Evolutionary conservation across 2,888 invertebrate species (phyloP), one percentile per base, ranked within the genome.

Genomic region (Lordiphosa andalusiaca): DNA sequence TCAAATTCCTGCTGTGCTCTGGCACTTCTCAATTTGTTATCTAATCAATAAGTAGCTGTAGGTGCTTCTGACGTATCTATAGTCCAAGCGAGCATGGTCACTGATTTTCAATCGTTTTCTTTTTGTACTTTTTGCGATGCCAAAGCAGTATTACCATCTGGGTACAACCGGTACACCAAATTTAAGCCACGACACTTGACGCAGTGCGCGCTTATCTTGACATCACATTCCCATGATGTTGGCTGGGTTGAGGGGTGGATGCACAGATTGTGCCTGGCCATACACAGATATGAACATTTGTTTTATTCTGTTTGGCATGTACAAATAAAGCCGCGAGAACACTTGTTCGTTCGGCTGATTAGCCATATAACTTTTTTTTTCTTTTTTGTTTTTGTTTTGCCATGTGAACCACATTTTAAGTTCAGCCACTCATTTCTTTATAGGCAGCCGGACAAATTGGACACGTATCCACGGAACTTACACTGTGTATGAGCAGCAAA

Each of bases 201-300:
- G 84, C 77, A 83, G 61, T 71, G 23, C 2, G 16, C 33, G 25
- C 61, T 82, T 82, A 84, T 76, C 59, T 76, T 59, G 68, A 72
- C 63, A 68, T 59, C 63, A 66, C 63, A 67, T 62, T 52, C 50
- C 56, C 38, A 30, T 35, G 35, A 53, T 60, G 52, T 59, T 66
- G 52, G 40, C 40, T 30, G 3, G 30, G 33, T 7, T 21, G 40
- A 5, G 19, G 21, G 2, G 35, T 51, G 21, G 52, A 44, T 44
- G 19, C 44, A 47, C 38, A 68, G 63, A 69, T 68, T 68, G 44
- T 62, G 55, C 62, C 61, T 51, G 61, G 41, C 51, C 57, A 57
- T 63, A 69, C 69, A 61, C 63, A 56, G 69, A 69, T 67, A 61
- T 68, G 61, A 54, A 54, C 62, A 49, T 59, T 60, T 51, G 50